These are phyloP conservation scores for Polymixis flavicincta DNA, from an alignment of 2,888 invertebrate genomes.

Conservation along the genomic window DNA sequence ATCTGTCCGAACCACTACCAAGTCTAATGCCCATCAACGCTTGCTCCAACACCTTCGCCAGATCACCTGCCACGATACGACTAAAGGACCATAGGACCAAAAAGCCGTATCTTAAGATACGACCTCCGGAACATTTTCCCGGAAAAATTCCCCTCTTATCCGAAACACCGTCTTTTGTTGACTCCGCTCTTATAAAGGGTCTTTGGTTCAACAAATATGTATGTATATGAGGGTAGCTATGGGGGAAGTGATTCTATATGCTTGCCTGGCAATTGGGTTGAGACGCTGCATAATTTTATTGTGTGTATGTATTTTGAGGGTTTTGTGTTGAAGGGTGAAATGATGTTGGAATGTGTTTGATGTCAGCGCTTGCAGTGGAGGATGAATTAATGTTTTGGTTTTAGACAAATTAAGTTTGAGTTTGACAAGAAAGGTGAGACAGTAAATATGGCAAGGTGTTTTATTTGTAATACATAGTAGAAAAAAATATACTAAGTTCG, in stretches of 20 bases:
- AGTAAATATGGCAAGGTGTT: not conserved
- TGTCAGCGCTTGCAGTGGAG: not conserved
- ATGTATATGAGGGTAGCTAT: conserved; percentile 38
- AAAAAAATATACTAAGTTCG: too few species aligned
- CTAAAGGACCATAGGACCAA: conserved; percentile 27
- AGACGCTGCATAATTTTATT: conserved; percentile 53
- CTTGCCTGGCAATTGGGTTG: conserved; percentile 50
- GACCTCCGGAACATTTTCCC: conserved; percentile 30
- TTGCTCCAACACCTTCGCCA: conserved; percentile 46
- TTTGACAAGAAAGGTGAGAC: not conserved
- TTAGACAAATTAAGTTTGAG: not conserved
- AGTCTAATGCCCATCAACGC: conserved; percentile 37
- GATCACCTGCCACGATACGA: conserved; percentile 56
- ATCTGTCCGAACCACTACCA: conserved; percentile 20
- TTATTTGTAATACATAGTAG: too few species aligned
- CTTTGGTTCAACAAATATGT: conserved; percentile 36
- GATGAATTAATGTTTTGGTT: not conserved
- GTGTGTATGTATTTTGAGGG: conserved; percentile 26
- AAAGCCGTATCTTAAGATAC: conserved; percentile 31
- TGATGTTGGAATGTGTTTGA: conserved; percentile 4
- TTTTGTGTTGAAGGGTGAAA: conserved; percentile 17
- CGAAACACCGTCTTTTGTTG: conserved; percentile 55
- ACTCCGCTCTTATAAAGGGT: conserved; percentile 47
- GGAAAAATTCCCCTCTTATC: conserved; percentile 48
- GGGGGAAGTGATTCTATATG: conserved; percentile 47